Evolutionary conservation across 23 tunicate genomes (phyloP).

Genomic region (Trididemnum nubilum): DNA sequence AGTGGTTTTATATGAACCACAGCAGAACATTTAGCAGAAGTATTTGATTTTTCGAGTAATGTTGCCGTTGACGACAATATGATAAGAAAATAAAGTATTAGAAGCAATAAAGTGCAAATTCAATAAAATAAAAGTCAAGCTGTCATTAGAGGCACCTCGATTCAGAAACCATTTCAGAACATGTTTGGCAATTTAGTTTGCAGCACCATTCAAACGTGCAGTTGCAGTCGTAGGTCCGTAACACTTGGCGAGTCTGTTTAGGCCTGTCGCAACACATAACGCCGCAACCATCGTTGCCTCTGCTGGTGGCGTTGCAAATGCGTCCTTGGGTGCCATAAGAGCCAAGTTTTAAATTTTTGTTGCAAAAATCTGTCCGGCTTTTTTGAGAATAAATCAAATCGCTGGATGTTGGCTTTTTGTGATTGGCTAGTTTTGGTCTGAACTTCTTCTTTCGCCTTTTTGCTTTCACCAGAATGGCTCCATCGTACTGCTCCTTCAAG

Average conservation of each 20-base stretch:
- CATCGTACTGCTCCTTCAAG: constrained; percentile 50
- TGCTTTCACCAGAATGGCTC: constrained; percentile 51
- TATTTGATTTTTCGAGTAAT: no score
- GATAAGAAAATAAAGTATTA: no score
- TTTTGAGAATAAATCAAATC: constrained; percentile 58
- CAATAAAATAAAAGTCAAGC: not conserved
- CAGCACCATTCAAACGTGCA: constrained; percentile 87
- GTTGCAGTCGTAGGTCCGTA: constrained; percentile 35
- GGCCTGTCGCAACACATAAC: constrained; percentile 75
- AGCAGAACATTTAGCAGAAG: no score
- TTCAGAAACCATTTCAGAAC: constrained; percentile 30
- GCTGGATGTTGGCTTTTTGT: constrained; percentile 29
- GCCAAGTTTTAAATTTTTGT: constrained; percentile 48
- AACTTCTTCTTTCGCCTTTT: constrained; percentile 25
- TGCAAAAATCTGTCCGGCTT: constrained; percentile 51
- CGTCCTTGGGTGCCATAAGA: constrained; percentile 79
- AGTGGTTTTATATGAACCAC: no score
- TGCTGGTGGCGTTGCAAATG: constrained; percentile 65
- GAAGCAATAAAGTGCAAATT: constrained; percentile 10
- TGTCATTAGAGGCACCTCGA: constrained; percentile 1
- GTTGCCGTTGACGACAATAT: no score
- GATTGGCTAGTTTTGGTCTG: constrained; percentile 9
- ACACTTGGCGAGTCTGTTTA: constrained; percentile 1
- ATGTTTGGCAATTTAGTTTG: constrained; percentile 51
- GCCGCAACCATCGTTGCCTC: constrained; percentile 54